Evolutionary conservation across 2,888 invertebrate genomes (phyloP).

Genomic region (Scaptomyza tumidula): DNA sequence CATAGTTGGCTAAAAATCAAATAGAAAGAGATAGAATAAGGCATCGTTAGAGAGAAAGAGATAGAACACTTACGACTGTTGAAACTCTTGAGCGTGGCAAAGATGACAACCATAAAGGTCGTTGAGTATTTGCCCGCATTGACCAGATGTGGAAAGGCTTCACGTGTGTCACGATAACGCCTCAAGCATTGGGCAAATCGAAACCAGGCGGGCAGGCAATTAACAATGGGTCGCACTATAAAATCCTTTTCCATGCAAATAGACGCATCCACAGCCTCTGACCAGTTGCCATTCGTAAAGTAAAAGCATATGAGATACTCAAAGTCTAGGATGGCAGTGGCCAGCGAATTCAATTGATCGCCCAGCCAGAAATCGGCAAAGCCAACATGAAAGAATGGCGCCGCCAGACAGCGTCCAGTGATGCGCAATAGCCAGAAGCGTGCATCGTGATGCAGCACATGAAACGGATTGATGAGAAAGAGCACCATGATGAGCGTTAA

Average conservation of each 20-base stretch:
- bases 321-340: constrained; percentile 95
- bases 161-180: constrained; percentile 96
- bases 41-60: neutral
- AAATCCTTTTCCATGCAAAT: constrained; percentile 90
- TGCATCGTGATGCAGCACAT: constrained; percentile 95
- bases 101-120: constrained; percentile 96
- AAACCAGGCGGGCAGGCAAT: constrained; percentile 98
- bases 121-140: constrained; percentile 99
- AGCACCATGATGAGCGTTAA: constrained; percentile 92
- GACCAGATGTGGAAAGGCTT: constrained; percentile 97
- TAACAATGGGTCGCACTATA: constrained; percentile 92
- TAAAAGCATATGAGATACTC: constrained; percentile 98
- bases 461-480: constrained; percentile 96
- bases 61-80: constrained; percentile 86
- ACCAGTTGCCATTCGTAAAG: constrained; percentile 90
- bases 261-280: constrained; percentile 86
- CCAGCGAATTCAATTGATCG: constrained; percentile 97
- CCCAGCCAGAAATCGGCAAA: constrained; percentile 99
- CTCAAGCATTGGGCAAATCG: constrained; percentile 98
- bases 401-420: constrained; percentile 92
- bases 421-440: constrained; percentile 97
- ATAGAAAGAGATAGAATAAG: constrained; percentile 4
- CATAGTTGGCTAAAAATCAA: constrained; percentile 85
- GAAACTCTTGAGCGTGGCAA: constrained; percentile 89
- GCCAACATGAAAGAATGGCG: constrained; percentile 96